These are phyloP conservation scores for Syngnathus scovelli DNA, from an alignment of 2,113 vertebrate genomes.

Conservation along the genomic window DNA sequence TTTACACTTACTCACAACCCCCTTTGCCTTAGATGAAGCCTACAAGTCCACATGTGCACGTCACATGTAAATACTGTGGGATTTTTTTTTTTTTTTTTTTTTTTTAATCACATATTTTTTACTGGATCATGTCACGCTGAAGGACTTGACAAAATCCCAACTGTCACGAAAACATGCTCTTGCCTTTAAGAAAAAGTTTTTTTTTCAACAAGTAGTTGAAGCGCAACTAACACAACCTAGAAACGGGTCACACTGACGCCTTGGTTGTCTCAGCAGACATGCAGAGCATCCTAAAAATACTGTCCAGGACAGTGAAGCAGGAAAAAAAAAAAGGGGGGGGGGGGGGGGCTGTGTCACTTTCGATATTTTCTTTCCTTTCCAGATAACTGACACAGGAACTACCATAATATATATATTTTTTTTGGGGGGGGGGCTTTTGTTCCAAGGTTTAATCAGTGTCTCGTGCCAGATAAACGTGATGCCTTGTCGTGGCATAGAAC, in stretches of 20 bases:
- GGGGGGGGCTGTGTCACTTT: neutral
- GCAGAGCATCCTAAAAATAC: constrained; percentile 70
- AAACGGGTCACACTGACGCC: constrained; percentile 69
- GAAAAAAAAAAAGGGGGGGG: too few species aligned
- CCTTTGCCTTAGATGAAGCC: constrained; percentile 60
- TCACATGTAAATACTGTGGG: constrained; percentile 33
- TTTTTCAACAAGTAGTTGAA: constrained; percentile 2
- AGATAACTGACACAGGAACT: neutral
- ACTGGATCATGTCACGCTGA: constrained; percentile 45
- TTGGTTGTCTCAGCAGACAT: constrained; percentile 53
- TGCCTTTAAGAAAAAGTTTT: constrained; percentile 4
- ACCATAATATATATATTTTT: neutral
- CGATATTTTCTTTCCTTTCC: constrained; percentile 1
- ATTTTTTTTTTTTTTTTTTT: neutral
- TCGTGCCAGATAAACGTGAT: neutral
- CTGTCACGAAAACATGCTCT: constrained; percentile 31
- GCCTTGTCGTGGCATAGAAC: constrained; percentile 17
- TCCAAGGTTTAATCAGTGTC: constrained; percentile 2
- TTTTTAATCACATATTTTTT: constrained; percentile 11
- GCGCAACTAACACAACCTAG: constrained; percentile 17
- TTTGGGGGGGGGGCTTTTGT: constrained; percentile 5
- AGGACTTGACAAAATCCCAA: constrained; percentile 58
- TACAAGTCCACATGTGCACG: constrained; percentile 54
- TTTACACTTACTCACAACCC: constrained; percentile 49
- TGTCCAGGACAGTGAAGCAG: constrained; percentile 40